A percentile compares a stretch with the other conserved stretches of the same genome.
Evolutionary conservation across 2,888 invertebrate genomes (phyloP).

Genomic region (Trachelus tabidus): DNA sequence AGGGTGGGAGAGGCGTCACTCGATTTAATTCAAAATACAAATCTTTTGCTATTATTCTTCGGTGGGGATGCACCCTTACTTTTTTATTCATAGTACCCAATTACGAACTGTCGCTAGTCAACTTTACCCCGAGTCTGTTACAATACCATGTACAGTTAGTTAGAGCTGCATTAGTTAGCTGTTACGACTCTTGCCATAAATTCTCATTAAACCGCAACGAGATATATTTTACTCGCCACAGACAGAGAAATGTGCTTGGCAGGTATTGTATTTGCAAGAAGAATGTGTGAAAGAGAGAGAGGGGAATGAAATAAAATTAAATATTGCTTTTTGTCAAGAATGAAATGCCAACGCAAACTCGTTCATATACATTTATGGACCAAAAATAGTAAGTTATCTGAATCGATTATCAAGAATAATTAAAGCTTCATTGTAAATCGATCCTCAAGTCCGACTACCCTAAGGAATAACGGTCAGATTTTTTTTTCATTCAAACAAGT

Average conservation of each 20-base stretch:
- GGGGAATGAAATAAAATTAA: neutral
- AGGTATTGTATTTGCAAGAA: neutral
- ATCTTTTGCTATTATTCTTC: neutral
- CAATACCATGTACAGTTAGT: neutral
- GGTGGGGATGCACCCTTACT: neutral
- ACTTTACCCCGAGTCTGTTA: neutral
- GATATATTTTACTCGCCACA: neutral
- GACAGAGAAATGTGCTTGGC: neutral
- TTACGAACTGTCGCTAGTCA: neutral
- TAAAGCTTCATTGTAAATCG: neutral
- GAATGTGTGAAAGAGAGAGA: neutral
- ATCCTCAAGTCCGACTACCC: neutral
- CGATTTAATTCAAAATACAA: neutral
- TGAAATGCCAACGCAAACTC: neutral
- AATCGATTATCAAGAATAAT: neutral
- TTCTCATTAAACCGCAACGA: neutral
- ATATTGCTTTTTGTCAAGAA: neutral
- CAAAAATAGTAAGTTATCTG: neutral
- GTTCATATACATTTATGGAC: neutral
- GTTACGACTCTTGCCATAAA: neutral
- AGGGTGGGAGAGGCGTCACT: neutral
- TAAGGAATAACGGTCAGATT: neutral
- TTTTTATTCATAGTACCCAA: neutral
- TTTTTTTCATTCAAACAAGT: neutral
- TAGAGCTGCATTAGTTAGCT: neutral